phyloP scores from a whole-genome alignment of 2,113 vertebrate genomes.

The Eudorcas thomsonii region DNA sequence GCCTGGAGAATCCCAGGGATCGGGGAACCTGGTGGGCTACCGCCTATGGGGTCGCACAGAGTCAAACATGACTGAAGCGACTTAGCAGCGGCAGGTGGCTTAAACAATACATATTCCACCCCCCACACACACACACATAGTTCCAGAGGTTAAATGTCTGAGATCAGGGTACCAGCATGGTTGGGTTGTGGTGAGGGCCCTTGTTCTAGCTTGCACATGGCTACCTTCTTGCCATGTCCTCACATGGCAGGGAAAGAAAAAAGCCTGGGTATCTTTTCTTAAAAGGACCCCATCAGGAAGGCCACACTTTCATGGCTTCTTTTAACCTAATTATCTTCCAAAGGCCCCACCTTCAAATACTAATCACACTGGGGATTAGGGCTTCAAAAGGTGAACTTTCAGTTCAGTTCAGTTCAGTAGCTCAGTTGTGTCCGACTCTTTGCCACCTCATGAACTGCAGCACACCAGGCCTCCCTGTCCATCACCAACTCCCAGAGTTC shows the following conservation, averaged over 20 bases:
- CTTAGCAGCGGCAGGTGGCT: neutral
- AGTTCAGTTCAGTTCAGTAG: no score
- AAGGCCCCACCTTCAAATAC: neutral
- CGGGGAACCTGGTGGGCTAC: no score
- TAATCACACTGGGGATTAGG: neutral
- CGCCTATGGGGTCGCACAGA: no score
- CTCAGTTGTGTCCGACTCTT: fast-evolving
- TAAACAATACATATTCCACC: neutral
- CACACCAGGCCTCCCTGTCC: no score
- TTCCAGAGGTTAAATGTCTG: neutral
- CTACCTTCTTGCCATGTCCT: neutral
- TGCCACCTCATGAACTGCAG: no score
- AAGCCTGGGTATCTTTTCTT: neutral
- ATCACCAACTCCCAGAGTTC: no score
- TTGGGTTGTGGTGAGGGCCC: neutral
- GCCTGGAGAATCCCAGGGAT: no score
- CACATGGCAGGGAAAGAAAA: neutral
- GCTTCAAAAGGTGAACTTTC: neutral
- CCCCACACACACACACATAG: neutral
- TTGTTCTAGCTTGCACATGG: neutral
- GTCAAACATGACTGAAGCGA: fast-evolving
- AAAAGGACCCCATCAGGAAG: neutral
- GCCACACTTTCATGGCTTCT: neutral
- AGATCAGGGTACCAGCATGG: neutral
- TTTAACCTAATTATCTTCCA: neutral